Evolutionary conservation across 2,888 invertebrate species (phyloP).

Genomic region (Thereva nobilitata): DNA sequence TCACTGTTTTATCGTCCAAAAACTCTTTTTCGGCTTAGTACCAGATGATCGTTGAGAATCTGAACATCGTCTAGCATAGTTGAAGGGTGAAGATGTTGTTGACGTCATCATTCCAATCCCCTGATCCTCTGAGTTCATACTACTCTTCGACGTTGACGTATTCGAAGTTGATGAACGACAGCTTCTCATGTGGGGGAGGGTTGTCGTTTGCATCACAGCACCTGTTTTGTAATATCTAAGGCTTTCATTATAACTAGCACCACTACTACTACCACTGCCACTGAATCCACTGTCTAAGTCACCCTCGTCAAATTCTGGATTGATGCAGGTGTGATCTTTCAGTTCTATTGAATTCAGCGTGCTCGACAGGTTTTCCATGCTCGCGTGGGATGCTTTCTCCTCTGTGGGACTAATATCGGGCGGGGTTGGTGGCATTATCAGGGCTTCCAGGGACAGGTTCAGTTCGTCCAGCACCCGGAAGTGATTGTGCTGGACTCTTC

Average conservation of each 20-base stretch:
- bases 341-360: conserved; percentile 57
- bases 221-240: conserved; percentile 62
- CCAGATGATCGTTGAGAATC: conserved; percentile 53
- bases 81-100: conserved; percentile 50
- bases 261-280: conserved; percentile 71
- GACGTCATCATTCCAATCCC: conserved; percentile 50
- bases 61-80: conserved; percentile 53
- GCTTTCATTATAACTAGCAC: conserved; percentile 79
- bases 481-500: conserved; percentile 81
- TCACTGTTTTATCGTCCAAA: conserved; percentile 59
- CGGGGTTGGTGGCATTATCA: conserved; percentile 79
- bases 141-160: conserved; percentile 57
- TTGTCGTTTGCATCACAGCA: conserved; percentile 49
- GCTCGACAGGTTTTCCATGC: conserved; percentile 55
- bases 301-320: conserved; percentile 58
- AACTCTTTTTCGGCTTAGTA: conserved; percentile 57
- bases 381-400: conserved; percentile 59
- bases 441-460: conserved; percentile 84
- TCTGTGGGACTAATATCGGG: conserved; percentile 60
- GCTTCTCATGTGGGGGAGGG: conserved; percentile 55
- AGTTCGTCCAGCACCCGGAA: conserved; percentile 82
- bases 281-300: conserved; percentile 80
- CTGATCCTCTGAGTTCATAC: conserved; percentile 57
- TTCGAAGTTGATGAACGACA: conserved; percentile 57
- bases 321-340: conserved; percentile 58